Base-by-base conservation (phyloP, 2,797 vertebrate genomes). In the Odontamblyopus lacepedii region DNA sequence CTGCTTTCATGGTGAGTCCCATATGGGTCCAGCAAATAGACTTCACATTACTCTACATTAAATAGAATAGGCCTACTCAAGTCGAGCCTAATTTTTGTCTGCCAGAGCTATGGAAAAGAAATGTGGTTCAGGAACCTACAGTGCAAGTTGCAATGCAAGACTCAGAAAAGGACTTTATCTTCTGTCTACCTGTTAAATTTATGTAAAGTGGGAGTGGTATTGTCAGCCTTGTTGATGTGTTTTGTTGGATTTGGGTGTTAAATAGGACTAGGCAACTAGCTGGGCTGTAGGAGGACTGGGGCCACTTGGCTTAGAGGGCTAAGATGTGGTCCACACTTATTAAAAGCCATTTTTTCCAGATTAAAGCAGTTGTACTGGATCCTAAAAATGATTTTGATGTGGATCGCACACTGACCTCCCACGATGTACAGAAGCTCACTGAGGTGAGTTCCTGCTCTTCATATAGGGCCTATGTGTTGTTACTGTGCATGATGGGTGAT, bases 311-410 rank as follows among this genome's bases (percentile, higher is more conserved):
- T 3, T 18, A 62, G 60, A 35, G 18, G 29, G 6, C 4, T 19
- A 35, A 11, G 26, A 29, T 27, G 56, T 61, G 15, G 32, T 8
- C 29, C 41, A 66, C 23, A 27, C 1, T 48, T 19, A 2, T 6
- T 44, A 27, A 8, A 29, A 27, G 11, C 6, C n/a, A n/a, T 38
- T 38, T 56, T 32, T n/a, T 82, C 70, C 71, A 99, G 97, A 96
- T 98, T 73, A 97, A 97, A 92, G 94, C 95, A 79, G 93, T 96
- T 50, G 89, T 96, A 57, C 84, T 97, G 84, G 95, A 98, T 83
- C 95, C 96, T 48, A 92, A 81, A 67, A 96, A 97, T 85, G 91
- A 87, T 4, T 97, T 97, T 16, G 93, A 91, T 27, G 89, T 93
- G 29, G 95, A 96, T 32, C 87, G 82, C 71, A 91, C 75, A 0